Evolutionary conservation across 2,113 vertebrate genomes (phyloP).

Genomic region (Toxotes chatareus): DNA sequence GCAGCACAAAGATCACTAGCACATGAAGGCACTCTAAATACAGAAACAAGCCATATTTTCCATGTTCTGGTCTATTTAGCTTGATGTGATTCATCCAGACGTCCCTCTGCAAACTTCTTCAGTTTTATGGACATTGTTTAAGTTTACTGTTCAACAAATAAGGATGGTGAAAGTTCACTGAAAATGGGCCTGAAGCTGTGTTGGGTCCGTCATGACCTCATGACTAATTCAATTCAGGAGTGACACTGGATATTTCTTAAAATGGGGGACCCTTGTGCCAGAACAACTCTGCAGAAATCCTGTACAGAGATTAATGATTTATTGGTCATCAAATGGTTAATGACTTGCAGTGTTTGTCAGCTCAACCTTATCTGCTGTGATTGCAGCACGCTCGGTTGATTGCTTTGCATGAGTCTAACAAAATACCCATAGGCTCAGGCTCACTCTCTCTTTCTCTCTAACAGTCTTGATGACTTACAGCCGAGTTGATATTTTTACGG

Average conservation of each 20-base stretch:
- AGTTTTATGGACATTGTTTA: slow-evolving; percentile 25
- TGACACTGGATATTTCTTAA: slow-evolving; percentile 39
- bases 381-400: slow-evolving; percentile 29
- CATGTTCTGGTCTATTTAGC: slow-evolving; percentile 46
- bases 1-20: slow-evolving; percentile 4
- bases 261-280: slow-evolving; percentile 5
- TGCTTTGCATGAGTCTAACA: slow-evolving; percentile 42
- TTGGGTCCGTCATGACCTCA: slow-evolving; percentile 10
- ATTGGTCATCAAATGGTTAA: slow-evolving; percentile 47
- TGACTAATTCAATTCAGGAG: slow-evolving; percentile 31
- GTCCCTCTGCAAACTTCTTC: slow-evolving; percentile 24
- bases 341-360: slow-evolving; percentile 33
- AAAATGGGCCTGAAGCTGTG: neutral
- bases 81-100: slow-evolving; percentile 44
- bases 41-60: slow-evolving; percentile 45
- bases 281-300: slow-evolving; percentile 16
- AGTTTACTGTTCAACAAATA: slow-evolving; percentile 51
- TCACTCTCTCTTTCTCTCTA: slow-evolving; percentile 8
- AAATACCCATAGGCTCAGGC: slow-evolving; percentile 26
- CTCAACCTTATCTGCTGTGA: slow-evolving; percentile 38
- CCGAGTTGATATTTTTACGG: slow-evolving; percentile 27
- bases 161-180: slow-evolving; percentile 17
- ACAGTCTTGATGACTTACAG: slow-evolving; percentile 23
- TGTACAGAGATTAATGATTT: slow-evolving; percentile 39
- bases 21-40: slow-evolving; percentile 37